Evolutionary conservation across 2,888 invertebrate species (phyloP).

Genomic region (Thyatira batis): DNA sequence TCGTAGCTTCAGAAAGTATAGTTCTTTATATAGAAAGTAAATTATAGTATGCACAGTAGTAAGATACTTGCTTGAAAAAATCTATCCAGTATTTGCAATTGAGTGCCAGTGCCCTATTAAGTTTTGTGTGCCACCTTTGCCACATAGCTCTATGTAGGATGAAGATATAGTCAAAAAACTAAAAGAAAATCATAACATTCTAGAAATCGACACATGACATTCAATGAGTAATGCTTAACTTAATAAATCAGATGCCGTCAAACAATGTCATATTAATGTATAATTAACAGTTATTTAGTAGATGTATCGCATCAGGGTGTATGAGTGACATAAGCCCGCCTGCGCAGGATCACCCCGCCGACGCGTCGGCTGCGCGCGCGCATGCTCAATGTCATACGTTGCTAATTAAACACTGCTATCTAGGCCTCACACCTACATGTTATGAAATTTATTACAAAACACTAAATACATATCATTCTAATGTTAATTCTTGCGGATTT

Average conservation of each 20-base stretch:
- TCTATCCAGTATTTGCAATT: too few relatives aligned
- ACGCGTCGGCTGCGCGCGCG: slow-evolving; percentile 22
- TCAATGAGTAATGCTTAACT: background rate
- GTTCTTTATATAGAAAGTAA: too few relatives aligned
- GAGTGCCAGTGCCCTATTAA: too few relatives aligned
- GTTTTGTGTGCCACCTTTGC: too few relatives aligned
- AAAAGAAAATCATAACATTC: too few relatives aligned
- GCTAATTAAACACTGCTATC: slow-evolving; percentile 35
- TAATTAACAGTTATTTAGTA: background rate
- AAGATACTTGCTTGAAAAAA: too few relatives aligned
- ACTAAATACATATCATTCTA: slow-evolving; percentile 17
- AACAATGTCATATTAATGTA: background rate
- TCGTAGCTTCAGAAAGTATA: too few relatives aligned
- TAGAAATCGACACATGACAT: too few relatives aligned
- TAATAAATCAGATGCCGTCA: background rate
- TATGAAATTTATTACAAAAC: slow-evolving; percentile 30
- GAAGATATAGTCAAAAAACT: too few relatives aligned
- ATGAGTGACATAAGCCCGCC: slow-evolving; percentile 43
- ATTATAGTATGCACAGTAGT: too few relatives aligned
- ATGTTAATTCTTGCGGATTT: slow-evolving; percentile 16
- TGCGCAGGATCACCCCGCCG: slow-evolving; percentile 23
- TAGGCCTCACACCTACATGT: slow-evolving; percentile 33
- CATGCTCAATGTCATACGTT: slow-evolving; percentile 35
- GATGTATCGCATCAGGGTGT: slow-evolving; percentile 7
- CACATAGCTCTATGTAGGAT: too few relatives aligned